Base-by-base conservation (phyloP, 2,888 invertebrate species). In the Protophormia terraenovae region DNA sequence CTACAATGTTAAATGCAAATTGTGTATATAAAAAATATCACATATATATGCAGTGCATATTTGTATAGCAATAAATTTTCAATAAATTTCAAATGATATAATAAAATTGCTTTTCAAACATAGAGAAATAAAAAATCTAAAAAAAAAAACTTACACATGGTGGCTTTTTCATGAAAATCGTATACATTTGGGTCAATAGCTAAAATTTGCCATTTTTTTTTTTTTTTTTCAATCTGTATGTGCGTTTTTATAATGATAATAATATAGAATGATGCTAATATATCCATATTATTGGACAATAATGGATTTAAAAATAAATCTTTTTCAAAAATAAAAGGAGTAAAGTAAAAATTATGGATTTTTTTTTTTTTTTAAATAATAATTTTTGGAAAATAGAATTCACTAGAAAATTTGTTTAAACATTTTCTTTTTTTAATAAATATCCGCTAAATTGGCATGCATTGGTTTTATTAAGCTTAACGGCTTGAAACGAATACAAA, bases 81-180 rank as follows among this genome's bases (percentile, higher is more conserved):
- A 78, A 85, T 78, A 82, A 82, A 77, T 78, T 85, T 69, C 81
- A 85, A 85, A 78, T 85, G 69, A 69, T 75, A 67, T 81, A 81
- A 84, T 84, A 84, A 84, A 81, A 84, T 73, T 72, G 67, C 73
- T 73, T 78, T 81, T 78, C 69, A 16, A 78, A 78, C 69, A 69
- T 41, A 41, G 53, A 71, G 71, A 38, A 79, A 53, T 50, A 60
- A 50, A 50, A 53, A 45, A 10, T 14, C 27, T 38, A 64, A 41
- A 81, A 81, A 81, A 67, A 81, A 69, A 69, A 79, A 79, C 71
- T 76, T 76, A 53, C 10, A 73, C 29, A 73, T 78, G 73, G 60
- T 58, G 81, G 84, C 27, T 84, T 69, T 24, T 72, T 29, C 62
- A 67, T 64, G 35, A 7, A 69, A 82, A 32, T 60, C 16, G 41